Evolutionary conservation across 2,797 vertebrate genomes (phyloP), one percentile per base, ranked within the genome.

Genomic region (Naso thynnoides): DNA sequence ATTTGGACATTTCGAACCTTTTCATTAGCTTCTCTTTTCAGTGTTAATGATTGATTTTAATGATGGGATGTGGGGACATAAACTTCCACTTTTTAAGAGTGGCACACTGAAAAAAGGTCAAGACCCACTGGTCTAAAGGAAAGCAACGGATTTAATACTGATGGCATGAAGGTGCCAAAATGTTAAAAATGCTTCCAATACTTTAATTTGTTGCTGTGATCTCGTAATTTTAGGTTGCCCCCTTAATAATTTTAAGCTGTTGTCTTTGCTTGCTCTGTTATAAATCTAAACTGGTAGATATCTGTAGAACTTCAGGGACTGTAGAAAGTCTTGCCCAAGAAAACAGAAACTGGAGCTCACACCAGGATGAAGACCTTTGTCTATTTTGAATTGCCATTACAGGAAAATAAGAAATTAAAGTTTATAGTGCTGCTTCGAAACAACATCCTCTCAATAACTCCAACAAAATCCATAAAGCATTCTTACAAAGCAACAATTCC

Each of bases 331-430:
- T 53, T 2, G 3, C 27, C 44, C 41, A 52, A 55, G 42, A 60
- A 56, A 71, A 55, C 61, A 58, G 33, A 10, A 57, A 76, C 21
- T 38, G 48, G 44, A 44, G 19, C 31, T 56, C 41, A 48, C 66
- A 23, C 33, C 4, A 41, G 33, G 21, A 65, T 38, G 71, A 55
- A 53, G 14, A 31, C 8, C 27, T 59, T 61, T 60, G 14, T 21
- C 38, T 57, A 21, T 76, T 45, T 84, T 66, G 21, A 78, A 66
- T 66, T 84, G 59, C 52, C 58, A 78, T 80, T 57, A 72, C 50
- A 73, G 48, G 54, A 23, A 76, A 60, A 56, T 54, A 19, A 76
- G 48, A 69, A 66, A n/a, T 66, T 8, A 31, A 63, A 29, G 45
- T 76, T 53, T 45, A 53, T 26, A 62, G 63, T 56, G 42, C 6